These are phyloP conservation scores for Fulmarus glacialis DNA, from an alignment of 2,113 vertebrate species.

Conservation along the genomic window DNA sequence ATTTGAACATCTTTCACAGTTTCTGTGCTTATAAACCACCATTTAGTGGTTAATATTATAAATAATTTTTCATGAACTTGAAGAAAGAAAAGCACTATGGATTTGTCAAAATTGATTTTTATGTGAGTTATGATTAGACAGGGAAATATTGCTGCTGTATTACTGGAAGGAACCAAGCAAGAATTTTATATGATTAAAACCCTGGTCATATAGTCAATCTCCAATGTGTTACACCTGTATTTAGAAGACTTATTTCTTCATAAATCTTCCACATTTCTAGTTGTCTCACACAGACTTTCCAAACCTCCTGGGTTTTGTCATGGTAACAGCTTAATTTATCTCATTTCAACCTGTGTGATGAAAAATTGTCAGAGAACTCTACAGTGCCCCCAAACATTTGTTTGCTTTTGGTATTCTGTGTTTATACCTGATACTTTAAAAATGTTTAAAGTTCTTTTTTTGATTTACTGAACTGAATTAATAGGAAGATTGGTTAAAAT, in stretches of 20 bases:
- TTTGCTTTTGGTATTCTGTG: conserved; percentile 2
- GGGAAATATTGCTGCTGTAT: conserved; percentile 21
- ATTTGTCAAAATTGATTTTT: conserved; percentile 43
- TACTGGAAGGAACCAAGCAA: conserved; percentile 2
- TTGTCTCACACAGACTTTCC: conserved; percentile 24
- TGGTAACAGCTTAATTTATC: conserved; percentile 64
- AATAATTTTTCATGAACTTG: background rate
- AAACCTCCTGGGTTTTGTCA: conserved; percentile 34
- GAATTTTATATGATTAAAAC: conserved; percentile 57
- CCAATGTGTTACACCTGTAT: background rate
- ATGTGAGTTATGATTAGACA: conserved; percentile 41
- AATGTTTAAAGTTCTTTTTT: background rate
- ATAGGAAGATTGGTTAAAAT: background rate
- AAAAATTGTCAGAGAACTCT: conserved; percentile 34
- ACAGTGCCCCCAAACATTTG: background rate
- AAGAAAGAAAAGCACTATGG: background rate
- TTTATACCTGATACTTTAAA: background rate
- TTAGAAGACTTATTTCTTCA: conserved; percentile 44
- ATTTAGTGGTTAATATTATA: background rate
- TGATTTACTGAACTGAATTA: background rate
- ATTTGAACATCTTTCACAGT: background rate
- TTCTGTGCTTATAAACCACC: background rate
- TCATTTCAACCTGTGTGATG: conserved; percentile 45
- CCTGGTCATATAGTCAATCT: background rate
- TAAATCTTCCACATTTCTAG: conserved; percentile 42